phyloP scores from a whole-genome alignment of 2,888 invertebrate species.

The Eristalinus aeneus region DNA sequence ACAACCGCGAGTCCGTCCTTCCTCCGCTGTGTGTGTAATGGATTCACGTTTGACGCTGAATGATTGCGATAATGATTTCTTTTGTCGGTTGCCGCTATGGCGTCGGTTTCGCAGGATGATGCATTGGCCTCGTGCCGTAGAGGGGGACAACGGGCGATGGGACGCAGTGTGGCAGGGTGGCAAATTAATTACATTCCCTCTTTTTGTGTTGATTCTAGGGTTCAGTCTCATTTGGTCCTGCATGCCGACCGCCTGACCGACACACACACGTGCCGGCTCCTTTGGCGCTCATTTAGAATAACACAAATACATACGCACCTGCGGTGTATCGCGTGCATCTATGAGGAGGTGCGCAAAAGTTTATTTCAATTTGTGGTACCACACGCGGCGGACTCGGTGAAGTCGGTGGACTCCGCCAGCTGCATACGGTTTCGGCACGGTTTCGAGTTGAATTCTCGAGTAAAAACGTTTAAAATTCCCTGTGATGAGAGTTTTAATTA shows the following conservation, averaged over 20 bases:
- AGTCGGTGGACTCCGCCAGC: slow-evolving; percentile 8
- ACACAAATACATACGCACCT: slow-evolving; percentile 27
- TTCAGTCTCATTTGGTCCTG: background rate
- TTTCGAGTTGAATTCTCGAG: slow-evolving; percentile 33
- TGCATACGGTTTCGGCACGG: slow-evolving; percentile 33
- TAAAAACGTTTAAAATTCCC: slow-evolving; percentile 62
- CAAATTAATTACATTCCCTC: slow-evolving; percentile 66
- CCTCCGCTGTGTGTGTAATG: slow-evolving; percentile 41
- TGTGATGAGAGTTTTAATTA: slow-evolving; percentile 67
- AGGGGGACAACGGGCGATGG: background rate
- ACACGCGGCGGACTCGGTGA: background rate
- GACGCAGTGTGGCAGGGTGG: slow-evolving; percentile 31
- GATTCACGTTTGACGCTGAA: slow-evolving; percentile 65
- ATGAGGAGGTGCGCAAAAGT: slow-evolving; percentile 21
- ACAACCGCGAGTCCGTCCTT: background rate
- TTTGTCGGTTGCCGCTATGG: slow-evolving; percentile 47
- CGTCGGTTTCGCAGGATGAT: slow-evolving; percentile 33
- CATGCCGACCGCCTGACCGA: background rate
- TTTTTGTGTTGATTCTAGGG: slow-evolving; percentile 31
- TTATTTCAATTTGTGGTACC: slow-evolving; percentile 57
- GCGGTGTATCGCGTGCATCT: background rate
- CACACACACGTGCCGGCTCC: background rate
- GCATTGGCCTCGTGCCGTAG: slow-evolving; percentile 3
- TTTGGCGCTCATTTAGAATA: slow-evolving; percentile 34
- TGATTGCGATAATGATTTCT: slow-evolving; percentile 67